Evolutionary conservation across 2,113 vertebrate genomes (phyloP), one percentile per base, ranked within the genome.

Genomic region (Apeltes quadracus): DNA sequence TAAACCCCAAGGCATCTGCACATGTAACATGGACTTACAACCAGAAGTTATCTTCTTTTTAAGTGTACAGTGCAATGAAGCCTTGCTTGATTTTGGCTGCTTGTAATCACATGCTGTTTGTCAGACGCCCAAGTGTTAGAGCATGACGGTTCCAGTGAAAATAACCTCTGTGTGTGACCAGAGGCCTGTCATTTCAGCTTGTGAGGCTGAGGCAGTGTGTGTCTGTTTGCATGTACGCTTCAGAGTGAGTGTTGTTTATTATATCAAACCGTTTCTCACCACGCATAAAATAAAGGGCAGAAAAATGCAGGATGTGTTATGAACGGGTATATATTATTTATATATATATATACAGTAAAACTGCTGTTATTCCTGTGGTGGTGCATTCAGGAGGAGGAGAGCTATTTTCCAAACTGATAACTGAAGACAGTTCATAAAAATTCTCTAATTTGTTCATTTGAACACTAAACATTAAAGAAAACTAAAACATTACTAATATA

Each of bases 21-120:
- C 44, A 58, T 72, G 50, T 54, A 84, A 74, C 81, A 78, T 55
- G 5, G 61, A 50, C 46, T 41, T 55, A 20, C 27, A 85, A 73
- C 56, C 32, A 67, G 57, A 56, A 71, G 59, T 72, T 71, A 39
- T 81, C 61, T 54, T n/a, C 57, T 46, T 54, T 25, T 69, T 79
- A 78, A 67, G 75, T 82, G 61, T 38, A 44, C 57, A 76, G 50
- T 54, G 59, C 77, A 85, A 83, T 78, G 61, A 86, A 73, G 69
- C 74, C 53, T 75, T 63, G 69, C 69, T 71, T 82, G 84, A 76
- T 85, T 86, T 79, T 70, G 76, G 69, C 65, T 72, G 36, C 69
- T 69, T 75, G 74, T 91, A 82, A 84, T 90, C 77, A 84, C 65
- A 56, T 11, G 59, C 16, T 66, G 70, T 70, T 69, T 81, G 43